phyloP scores from a whole-genome alignment of 2,888 invertebrate genomes.

The Stenoptilia bipunctidactyla region DNA sequence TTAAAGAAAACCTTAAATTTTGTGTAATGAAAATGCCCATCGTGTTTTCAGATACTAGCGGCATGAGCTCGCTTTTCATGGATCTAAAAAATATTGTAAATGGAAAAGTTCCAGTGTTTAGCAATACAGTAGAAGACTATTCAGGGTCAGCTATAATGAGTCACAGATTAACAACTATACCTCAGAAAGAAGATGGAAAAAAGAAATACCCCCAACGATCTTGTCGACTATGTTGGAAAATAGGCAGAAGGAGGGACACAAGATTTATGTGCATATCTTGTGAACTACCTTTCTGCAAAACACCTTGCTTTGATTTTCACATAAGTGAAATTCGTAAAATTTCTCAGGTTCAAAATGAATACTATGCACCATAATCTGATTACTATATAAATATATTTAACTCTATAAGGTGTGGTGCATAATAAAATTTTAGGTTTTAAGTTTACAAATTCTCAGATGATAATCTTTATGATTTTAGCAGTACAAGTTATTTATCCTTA shows the following conservation, averaged over 20 bases:
- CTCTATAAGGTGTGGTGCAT: neutral
- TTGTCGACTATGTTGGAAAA: slow-evolving; percentile 64
- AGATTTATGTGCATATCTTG: slow-evolving; percentile 64
- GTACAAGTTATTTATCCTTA: slow-evolving; percentile 9
- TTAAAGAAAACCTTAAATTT: neutral
- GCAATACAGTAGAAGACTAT: slow-evolving; percentile 38
- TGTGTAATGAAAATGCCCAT: slow-evolving; percentile 62
- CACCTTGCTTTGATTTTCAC: slow-evolving; percentile 63
- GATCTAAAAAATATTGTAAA: slow-evolving; percentile 66
- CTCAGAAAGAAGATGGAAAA: slow-evolving; percentile 68
- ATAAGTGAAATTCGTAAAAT: slow-evolving; percentile 58
- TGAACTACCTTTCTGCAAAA: slow-evolving; percentile 62
- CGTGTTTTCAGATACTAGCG: slow-evolving; percentile 69
- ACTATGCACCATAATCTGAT: slow-evolving; percentile 46
- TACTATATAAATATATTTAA: neutral
- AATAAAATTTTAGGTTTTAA: neutral
- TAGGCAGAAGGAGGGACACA: slow-evolving; percentile 59
- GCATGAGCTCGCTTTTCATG: slow-evolving; percentile 61
- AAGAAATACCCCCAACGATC: slow-evolving; percentile 67
- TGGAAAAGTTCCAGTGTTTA: slow-evolving; percentile 52
- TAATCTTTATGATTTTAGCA: slow-evolving; percentile 14
- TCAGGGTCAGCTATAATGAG: slow-evolving; percentile 38
- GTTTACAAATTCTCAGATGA: slow-evolving; percentile 11
- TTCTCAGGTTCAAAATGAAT: slow-evolving; percentile 54
- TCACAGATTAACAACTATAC: slow-evolving; percentile 60